These are phyloP conservation scores for Tiaroga cobitis DNA, from an alignment of 2,797 vertebrate species.

Conservation along the genomic window DNA sequence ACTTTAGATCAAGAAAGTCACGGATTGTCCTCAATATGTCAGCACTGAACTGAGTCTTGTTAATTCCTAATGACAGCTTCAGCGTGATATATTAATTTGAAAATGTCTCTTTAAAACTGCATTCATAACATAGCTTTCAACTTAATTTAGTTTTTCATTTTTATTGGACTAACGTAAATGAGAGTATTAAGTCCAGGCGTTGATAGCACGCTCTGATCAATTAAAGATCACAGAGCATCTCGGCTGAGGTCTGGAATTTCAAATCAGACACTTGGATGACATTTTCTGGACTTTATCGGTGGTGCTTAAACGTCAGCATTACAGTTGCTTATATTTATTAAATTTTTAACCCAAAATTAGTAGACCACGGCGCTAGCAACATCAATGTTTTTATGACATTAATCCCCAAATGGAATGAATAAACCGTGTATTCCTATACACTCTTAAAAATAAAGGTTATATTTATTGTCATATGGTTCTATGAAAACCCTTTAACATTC, in stretches of 20 bases:
- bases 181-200: conserved; percentile 21
- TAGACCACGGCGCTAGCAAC: too few species aligned
- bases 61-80: conserved; percentile 26
- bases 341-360: background rate
- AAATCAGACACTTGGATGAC: conserved; percentile 21
- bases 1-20: conserved; percentile 7
- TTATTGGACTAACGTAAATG: conserved; percentile 14
- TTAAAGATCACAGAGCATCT: conserved; percentile 40
- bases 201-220: conserved; percentile 41
- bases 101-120: conserved; percentile 11
- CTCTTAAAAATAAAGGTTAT: background rate
- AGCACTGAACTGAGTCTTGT: background rate
- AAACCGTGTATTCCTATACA: background rate
- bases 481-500: background rate
- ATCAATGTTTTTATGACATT: background rate
- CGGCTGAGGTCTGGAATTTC: conserved; percentile 11
- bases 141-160: conserved; percentile 34
- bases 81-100: conserved; percentile 12
- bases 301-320: background rate
- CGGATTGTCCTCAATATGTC: conserved; percentile 22
- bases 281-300: background rate
- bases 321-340: background rate
- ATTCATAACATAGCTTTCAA: conserved; percentile 32
- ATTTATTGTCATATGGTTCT: background rate
- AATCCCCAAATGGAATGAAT: background rate